Evolutionary conservation across 2,113 vertebrate species (phyloP).

Genomic region (Dolichallabes microphthalmus): DNA sequence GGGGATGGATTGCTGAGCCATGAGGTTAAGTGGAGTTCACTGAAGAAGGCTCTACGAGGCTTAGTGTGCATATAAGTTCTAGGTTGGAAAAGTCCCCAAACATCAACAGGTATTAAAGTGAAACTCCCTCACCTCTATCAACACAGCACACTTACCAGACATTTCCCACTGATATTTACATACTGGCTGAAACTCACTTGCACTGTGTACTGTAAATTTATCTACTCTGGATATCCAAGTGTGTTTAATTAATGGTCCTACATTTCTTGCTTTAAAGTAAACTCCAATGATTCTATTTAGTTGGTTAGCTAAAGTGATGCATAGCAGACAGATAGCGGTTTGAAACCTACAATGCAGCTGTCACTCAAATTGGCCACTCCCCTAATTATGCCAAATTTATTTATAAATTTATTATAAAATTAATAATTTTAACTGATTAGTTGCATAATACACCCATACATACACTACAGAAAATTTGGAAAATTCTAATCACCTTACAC

Average conservation of each 20-base stretch:
- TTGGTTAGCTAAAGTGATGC: no score
- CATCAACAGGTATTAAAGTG: constrained; percentile 8
- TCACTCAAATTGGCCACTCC: no score
- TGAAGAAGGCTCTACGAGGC: constrained; percentile 10
- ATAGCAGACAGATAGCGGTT: no score
- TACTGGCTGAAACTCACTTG: background rate
- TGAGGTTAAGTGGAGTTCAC: constrained; percentile 29
- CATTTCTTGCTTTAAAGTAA: no score
- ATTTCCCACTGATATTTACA: background rate
- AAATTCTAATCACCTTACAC: no score
- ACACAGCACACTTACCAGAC: background rate
- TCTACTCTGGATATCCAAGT: background rate
- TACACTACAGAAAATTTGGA: no score
- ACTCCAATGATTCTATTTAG: no score
- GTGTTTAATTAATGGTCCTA: background rate
- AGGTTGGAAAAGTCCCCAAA: background rate
- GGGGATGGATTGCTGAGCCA: constrained; percentile 22
- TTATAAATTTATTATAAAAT: no score
- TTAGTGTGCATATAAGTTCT: constrained; percentile 2
- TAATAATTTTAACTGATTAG: no score
- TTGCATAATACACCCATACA: no score
- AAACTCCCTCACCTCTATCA: background rate
- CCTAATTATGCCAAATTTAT: no score
- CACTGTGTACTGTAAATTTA: background rate
- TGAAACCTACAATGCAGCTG: no score